Evolutionary conservation across 2,888 invertebrate genomes (phyloP), one percentile per base, ranked within the genome.

Genomic region (Theodoxus fluviatilis): DNA sequence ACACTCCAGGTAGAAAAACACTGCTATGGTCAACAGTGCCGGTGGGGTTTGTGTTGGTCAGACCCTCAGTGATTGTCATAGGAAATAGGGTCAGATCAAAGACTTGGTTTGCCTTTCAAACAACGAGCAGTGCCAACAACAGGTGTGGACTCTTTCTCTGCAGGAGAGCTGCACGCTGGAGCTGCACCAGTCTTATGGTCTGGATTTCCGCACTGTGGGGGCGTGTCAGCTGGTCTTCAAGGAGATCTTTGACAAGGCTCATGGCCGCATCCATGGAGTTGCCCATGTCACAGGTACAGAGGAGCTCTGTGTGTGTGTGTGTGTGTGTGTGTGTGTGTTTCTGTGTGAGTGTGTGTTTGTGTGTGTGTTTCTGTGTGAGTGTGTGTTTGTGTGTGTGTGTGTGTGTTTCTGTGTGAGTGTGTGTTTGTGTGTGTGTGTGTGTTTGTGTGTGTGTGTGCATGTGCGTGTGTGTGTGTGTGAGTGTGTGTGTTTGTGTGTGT

Each of bases 181-280:
- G 74, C 75, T 88, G 6, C 88, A 88, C 75, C 87, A 88, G 76
- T 86, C 87, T 1, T 81, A 87, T 72, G 88, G 88, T 37, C 85
- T 87, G 55, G 86, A 87, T 69, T 88, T 83, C 76, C 79, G 76
- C 52, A 88, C 87, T 1, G 72, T 87, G 31, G 88, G 87, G 4
- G 84, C 84, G 15, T 85, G 86, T 70, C 83, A 86, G 73, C 69
- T 88, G 28, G 78, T 78, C 35, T 84, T 88, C 75, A 79, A 79
- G 28, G 85, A 86, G 49, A 80, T 88, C 22, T 83, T 88, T 73
- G 85, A 87, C 55, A 83, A 85, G 73, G 78, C 84, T 9, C 81
- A 84, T 49, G 86, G 84, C 18, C 78, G 86, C 55, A 79, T 87
- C 12, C 85, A 87, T 76, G 86, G 85, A 18, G 81, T 82, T 37